Evolutionary conservation across 2,113 vertebrate species (phyloP), one percentile per base, ranked within the genome.

Genomic region (Archocentrus centrarchus): DNA sequence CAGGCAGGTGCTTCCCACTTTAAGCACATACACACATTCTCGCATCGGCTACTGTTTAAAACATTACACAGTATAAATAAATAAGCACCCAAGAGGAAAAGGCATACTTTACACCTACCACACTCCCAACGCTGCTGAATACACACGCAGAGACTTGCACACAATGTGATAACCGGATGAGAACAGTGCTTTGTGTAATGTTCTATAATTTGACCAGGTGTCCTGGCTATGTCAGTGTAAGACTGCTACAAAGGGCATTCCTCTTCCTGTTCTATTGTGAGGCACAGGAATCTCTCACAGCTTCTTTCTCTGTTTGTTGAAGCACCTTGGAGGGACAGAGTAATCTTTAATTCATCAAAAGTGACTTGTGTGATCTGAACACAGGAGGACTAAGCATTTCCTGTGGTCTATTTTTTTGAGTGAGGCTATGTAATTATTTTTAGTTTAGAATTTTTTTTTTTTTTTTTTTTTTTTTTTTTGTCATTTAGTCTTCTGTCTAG

Each of bases 1-100:
- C 86, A 77, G 59, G 80, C 95, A 95, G 95, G 95, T 96, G 94
- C 84, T 95, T 95, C 94, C 94, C 87, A 78, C 89, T 82, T 55
- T 77, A 17, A 17, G 7, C 53, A 18, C 39, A 77, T 44, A 41
- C 44, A 57, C 15, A 18, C 44, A 30, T 39, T 35, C 63, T 50
- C 70, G 30, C 75, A 39, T 59, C 59, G 35, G 24, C 70, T 53
- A 59, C 90, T 90, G 85, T 88, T 94, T 91, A 77, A 86, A 80
- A 88, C 81, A 93, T 87, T 88, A 82, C 24, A 17, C 83, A 50
- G 77, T 78, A 86, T 89, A 89, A 93, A 91, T 94, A 92, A 85
- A 94, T 87, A 93, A 89, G 59, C 83, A 84, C 24, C 30, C 17
- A 27, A 68, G 81, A 81, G 80, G 77, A 84, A 82, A 80, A 80